Evolutionary conservation across 2,888 invertebrate species (phyloP), one percentile per base, ranked within the genome.

Genomic region (Cheilosia variabilis): DNA sequence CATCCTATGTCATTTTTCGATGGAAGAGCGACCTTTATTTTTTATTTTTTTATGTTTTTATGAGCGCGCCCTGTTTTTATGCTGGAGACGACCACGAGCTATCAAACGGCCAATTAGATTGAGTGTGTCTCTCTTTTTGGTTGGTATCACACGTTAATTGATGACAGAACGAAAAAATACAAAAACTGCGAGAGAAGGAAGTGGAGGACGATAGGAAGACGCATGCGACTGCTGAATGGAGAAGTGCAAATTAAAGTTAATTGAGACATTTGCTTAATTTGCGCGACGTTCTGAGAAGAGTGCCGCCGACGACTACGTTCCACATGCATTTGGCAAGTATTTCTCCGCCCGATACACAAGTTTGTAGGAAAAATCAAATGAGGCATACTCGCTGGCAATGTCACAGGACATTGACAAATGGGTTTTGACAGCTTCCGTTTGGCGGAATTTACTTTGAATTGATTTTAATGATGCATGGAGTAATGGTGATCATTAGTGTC

Each of bases 201-300:
- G 31, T 4, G 17, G 24, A 55, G 2, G 19, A 43, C 27, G 27
- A 19, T 19, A 19, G 10, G 34, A 53, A 37, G 27, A n/a, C 31
- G n/a, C 31, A 31, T 9, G 31, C 31, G 31, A 31, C 31, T 31
- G 31, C 31, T 41, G 31, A 43, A 24, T 43, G 45, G 47, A 47
- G 50, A 62, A 72, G 82, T 77, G 77, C 77, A 82, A 82, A 82
- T 82, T 77, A 82, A 77, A 77, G 83, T 83, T 83, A 83, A 83
- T 83, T 83, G 83, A 83, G 83, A 83, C 83, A 83, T 83, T 83
- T 83, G 68, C 73, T 79, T 83, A 83, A 83, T 83, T 83, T 73
- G 55, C 37, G 72, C 55, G 65, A 66, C 52, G 5, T 77, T 82
- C 77, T 77, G 60, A 66, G 77, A 82, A 77, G 77, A 68, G 57